These are phyloP conservation scores for Clunio marinus DNA, from an alignment of 2,888 invertebrate species.

Conservation along the genomic window DNA sequence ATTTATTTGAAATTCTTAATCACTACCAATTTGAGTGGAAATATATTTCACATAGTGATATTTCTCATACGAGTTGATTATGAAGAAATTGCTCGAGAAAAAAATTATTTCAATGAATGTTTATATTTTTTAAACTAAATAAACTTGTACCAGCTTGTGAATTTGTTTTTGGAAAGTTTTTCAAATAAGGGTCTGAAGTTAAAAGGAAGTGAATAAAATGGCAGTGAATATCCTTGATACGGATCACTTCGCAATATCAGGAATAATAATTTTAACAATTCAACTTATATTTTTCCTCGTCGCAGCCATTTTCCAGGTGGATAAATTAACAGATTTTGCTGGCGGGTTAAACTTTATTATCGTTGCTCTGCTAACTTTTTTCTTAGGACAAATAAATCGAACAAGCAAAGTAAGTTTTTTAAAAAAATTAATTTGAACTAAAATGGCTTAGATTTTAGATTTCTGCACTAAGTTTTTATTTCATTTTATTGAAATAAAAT, in stretches of 20 bases:
- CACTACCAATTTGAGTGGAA: no score
- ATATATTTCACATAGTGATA: no score
- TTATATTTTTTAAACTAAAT: no score
- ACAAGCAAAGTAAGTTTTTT: slow-evolving; percentile 55
- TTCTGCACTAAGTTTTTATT: not conserved
- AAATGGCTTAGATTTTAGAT: not conserved
- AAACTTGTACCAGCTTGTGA: no score
- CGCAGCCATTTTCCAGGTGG: slow-evolving; percentile 80
- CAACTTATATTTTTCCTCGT: slow-evolving; percentile 84
- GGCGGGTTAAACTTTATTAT: slow-evolving; percentile 91
- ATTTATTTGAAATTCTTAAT: no score
- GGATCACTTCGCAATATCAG: slow-evolving; percentile 81
- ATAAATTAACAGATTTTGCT: slow-evolving; percentile 86
- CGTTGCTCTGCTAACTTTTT: slow-evolving; percentile 80
- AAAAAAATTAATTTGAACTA: not conserved
- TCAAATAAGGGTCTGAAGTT: no score
- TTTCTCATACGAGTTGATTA: no score
- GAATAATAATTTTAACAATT: slow-evolving; percentile 77
- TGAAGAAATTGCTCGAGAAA: no score
- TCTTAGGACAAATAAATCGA: slow-evolving; percentile 73
- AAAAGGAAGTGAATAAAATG: slow-evolving; percentile 46
- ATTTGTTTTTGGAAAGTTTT: no score
- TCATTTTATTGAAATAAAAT: no score
- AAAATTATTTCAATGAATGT: no score
- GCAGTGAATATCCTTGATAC: slow-evolving; percentile 62